Evolutionary conservation across 2,113 vertebrate genomes (phyloP).

Genomic region (Aphyosemion australe): DNA sequence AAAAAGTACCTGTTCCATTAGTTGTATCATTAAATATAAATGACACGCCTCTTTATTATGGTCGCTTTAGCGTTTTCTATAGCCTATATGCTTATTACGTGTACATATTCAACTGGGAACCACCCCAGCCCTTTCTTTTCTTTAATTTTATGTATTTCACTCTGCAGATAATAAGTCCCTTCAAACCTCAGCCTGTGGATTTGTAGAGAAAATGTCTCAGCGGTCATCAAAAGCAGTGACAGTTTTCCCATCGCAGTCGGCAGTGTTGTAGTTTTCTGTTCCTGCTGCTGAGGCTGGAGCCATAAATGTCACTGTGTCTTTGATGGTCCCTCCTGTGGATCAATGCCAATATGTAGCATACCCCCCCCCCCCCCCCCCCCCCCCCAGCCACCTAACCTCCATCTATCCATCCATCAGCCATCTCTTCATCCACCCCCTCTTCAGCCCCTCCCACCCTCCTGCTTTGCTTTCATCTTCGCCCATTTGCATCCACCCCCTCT

Average conservation of each 20-base stretch:
- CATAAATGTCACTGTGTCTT: conserved; percentile 72
- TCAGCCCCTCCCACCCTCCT: neutral
- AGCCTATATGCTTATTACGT: conserved; percentile 24
- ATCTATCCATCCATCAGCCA: conserved; percentile 40
- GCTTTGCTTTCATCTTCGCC: conserved; percentile 40
- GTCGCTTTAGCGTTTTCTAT: conserved; percentile 2
- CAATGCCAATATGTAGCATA: conserved; percentile 70
- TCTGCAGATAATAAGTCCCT: conserved; percentile 41
- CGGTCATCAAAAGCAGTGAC: conserved; percentile 40
- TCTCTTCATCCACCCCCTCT: conserved; percentile 29
- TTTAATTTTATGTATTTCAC: conserved; percentile 23
- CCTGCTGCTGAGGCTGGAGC: conserved; percentile 41
- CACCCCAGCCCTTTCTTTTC: conserved; percentile 13
- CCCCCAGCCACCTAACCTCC: conserved; percentile 47
- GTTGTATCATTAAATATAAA: conserved; percentile 27
- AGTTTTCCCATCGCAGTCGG: conserved; percentile 47
- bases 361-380: conserved; percentile 63
- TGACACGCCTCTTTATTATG: conserved; percentile 5
- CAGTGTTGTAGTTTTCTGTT: conserved; percentile 50
- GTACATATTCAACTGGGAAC: neutral
- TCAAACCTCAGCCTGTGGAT: conserved; percentile 31
- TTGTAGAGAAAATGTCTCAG: conserved; percentile 44
- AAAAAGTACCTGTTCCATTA: no score
- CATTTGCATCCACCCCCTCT: conserved; percentile 43
- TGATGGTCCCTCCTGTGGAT: conserved; percentile 71